phyloP scores from a whole-genome alignment of 2,113 vertebrate species.

The Cephalopterus ornatus region DNA sequence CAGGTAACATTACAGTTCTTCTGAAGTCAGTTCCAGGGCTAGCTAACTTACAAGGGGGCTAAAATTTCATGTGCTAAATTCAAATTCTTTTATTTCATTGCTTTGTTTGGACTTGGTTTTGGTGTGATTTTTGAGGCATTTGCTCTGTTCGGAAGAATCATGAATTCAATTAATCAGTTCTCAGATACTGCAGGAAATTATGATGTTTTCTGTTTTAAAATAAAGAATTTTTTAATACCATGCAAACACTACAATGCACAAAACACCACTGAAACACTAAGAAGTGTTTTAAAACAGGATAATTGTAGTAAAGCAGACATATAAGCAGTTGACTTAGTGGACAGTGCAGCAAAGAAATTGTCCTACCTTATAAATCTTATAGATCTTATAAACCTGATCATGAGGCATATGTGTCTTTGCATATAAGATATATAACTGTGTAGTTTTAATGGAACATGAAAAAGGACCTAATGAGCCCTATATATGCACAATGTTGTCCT shows the following conservation, averaged over 20 bases:
- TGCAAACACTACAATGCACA: neutral
- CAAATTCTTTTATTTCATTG: neutral
- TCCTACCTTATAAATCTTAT: neutral
- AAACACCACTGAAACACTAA: neutral
- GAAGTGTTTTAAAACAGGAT: neutral
- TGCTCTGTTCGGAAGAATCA: neutral
- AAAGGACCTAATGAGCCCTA: neutral
- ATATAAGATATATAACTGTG: neutral
- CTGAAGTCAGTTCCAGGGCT: neutral
- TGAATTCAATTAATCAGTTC: rapidly evolving
- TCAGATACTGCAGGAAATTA: neutral
- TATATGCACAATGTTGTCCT: neutral
- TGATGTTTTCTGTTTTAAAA: neutral
- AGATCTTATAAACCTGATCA: neutral
- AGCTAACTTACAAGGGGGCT: neutral
- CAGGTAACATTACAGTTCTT: neutral
- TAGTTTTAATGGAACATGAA: neutral
- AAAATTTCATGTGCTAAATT: neutral
- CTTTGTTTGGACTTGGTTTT: neutral
- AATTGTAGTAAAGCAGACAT: neutral
- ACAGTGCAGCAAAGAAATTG: neutral
- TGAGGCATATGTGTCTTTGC: neutral
- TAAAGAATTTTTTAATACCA: neutral
- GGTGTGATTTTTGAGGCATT: neutral
- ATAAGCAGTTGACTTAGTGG: neutral